Base-by-base conservation (phyloP, 2,888 invertebrate species). In the Chrysina gloriosa region DNA sequence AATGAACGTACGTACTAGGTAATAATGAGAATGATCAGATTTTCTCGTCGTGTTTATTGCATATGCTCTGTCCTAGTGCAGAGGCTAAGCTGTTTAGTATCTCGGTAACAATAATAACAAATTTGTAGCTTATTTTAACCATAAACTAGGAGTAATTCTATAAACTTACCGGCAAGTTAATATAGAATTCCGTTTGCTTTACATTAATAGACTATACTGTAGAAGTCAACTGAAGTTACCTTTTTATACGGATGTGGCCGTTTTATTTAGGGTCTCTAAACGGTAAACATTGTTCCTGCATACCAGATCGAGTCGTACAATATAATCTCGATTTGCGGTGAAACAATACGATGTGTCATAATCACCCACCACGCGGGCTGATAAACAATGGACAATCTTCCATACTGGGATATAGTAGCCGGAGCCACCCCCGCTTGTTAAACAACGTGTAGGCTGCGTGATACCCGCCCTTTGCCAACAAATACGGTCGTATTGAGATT, bases 391-490 rank as follows among this genome's bases (percentile, higher is more conserved):
- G 64, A 70, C 70, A 71, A 69, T 68, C 67, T 65, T 69, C 72
- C 71, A 71, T 71, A 72, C 71, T 65, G 68, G 70, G 71, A 66
- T 71, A 68, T 70, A 70, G 72, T 70, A 72, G 72, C 72, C 65
- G 69, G 65, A 31, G 64, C 67, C 72, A 67, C 71, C 71, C 72
- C 70, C 72, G 67, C 72, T 65, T 56, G 65, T 67, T 68, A 68
- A 68, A 70, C 70, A 68, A 54, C 65, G 69, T 68, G 72, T 72
- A 71, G 72, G 72, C 67, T 56, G 54, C 61, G 70, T 71, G 69
- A 68, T 71, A 68, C 52, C 71, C 72, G 72, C 72, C 72, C 72
- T 71, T 72, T 68, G 54, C 45, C 66, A 50, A 68, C 68, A 71
- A 72, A 72, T 71, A 71, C 71, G 70, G 71, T 69, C 67, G 71